Evolutionary conservation across 2,888 invertebrate genomes (phyloP).

Genomic region (Lasioglossum vierecki): DNA sequence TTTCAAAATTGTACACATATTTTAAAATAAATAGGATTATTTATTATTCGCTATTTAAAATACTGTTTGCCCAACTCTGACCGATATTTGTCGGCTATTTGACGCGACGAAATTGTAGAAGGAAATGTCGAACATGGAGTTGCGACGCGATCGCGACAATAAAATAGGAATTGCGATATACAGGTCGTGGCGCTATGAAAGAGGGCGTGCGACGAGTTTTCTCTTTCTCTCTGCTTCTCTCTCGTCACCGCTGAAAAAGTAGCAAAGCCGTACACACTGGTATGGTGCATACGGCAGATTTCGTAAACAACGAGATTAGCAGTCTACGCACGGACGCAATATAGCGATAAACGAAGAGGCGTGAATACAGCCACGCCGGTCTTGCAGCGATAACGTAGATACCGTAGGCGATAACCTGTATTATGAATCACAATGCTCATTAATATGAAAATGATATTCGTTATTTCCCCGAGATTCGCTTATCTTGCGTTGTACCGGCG

Average conservation of each 20-base stretch:
- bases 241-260: constrained; percentile 1
- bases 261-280: not conserved
- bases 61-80: no score
- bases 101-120: not conserved
- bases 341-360: constrained; percentile 45
- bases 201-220: not conserved
- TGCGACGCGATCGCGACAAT: not conserved
- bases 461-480: constrained; percentile 47
- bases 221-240: not conserved
- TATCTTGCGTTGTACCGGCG: constrained; percentile 37
- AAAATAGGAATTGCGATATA: constrained; percentile 6
- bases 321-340: not conserved
- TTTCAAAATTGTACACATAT: no score
- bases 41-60: no score
- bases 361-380: constrained; percentile 36
- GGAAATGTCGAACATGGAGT: constrained; percentile 3
- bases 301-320: constrained; percentile 47
- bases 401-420: constrained; percentile 54
- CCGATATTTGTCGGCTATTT: not conserved
- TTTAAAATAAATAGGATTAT: no score
- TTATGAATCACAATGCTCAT: constrained; percentile 48
- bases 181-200: constrained; percentile 3
- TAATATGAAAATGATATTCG: constrained; percentile 67
- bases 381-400: constrained; percentile 49
- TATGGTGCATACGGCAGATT: constrained; percentile 18